Evolutionary conservation across 2,888 invertebrate genomes (phyloP).

Genomic region (Andricus curvator): DNA sequence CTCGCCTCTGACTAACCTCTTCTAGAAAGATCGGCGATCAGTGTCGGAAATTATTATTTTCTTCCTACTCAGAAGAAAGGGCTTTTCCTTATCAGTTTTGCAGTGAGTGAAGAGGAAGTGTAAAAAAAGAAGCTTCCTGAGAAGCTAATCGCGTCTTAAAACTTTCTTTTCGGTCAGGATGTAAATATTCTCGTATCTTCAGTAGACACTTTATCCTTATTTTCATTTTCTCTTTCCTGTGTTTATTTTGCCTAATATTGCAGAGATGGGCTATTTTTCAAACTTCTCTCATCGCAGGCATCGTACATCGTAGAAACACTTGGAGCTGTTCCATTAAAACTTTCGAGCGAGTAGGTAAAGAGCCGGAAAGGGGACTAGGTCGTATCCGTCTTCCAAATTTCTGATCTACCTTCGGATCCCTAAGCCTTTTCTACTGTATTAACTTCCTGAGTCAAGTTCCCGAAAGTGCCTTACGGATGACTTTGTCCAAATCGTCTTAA

Average conservation of each 20-base stretch:
- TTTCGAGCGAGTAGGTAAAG: conserved; percentile 51
- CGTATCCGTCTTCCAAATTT: conserved; percentile 41
- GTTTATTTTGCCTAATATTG: conserved; percentile 8
- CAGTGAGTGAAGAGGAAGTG: not conserved
- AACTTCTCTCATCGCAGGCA: conserved; percentile 43
- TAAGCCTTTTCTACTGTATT: conserved; percentile 34
- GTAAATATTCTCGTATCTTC: not conserved
- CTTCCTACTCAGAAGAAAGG: not conserved
- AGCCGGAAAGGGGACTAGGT: conserved; percentile 10
- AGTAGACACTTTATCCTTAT: not conserved
- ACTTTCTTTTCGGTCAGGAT: not conserved
- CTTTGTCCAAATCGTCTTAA: conserved; percentile 33
- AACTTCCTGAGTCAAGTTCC: conserved; percentile 25
- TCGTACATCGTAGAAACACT: conserved; percentile 49
- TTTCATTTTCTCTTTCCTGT: not conserved
- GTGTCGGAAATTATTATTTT: not conserved
- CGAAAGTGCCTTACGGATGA: conserved; percentile 3
- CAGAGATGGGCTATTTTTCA: conserved; percentile 40
- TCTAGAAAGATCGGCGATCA: not conserved
- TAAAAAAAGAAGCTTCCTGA: not conserved
- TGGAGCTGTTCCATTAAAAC: conserved; percentile 58
- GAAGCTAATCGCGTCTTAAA: not conserved
- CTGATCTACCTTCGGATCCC: conserved; percentile 31
- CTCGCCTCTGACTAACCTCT: not conserved
- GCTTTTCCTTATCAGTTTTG: not conserved